Base-by-base conservation (phyloP, 2,888 invertebrate genomes). In the Periphyllus acericola region DNA sequence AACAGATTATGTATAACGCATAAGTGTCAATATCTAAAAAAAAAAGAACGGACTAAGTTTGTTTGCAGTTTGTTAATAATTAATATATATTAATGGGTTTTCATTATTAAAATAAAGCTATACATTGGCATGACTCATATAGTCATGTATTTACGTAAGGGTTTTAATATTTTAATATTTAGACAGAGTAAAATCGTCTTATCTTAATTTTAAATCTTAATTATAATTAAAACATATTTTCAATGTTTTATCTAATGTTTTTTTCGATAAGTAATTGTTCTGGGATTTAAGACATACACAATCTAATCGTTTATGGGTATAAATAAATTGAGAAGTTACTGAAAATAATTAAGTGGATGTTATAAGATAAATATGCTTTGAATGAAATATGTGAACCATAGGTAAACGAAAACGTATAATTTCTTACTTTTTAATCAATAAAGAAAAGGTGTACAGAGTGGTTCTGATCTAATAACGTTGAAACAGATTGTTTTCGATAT, bases 401-500 rank as follows among this genome's bases (percentile, higher is more conserved):
- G 0, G 21, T 60, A 60, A 60, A 60, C 25, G 11, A 5, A 34
- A 34, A 34, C 34, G 34, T 72, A 36, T 72, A 34, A 72, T 72
- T 72, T 72, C 21, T 34, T 34, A 72, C 34, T 36, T 19, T 72
- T 72, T 29, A 19, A 72, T 72, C 34, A 34, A 34, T 14, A 8
- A 34, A 34, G 21, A 34, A 72, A 72, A 36, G 72, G 6, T 72
- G 32, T 34, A 72, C 17, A 72, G 19, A 34, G 34, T 21, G 4
- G 29, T 72, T 72, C 21, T 19, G 21, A 21, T 21, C 21, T 21
- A 60, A 72, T 5, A 19, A 25, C 17, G 34, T 81, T 60, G 1
- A 32, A 81, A 81, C 21, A 32, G 40, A 71, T 81, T 80, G 66
- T 80, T 68, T 79, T 79, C 17, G 9, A n/a, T 80, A 5, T 29